A percentile compares a stretch with the other conserved stretches of the same genome.
phyloP scores from a whole-genome alignment of 2,113 vertebrate genomes.

The Ivindomyrus marchei region DNA sequence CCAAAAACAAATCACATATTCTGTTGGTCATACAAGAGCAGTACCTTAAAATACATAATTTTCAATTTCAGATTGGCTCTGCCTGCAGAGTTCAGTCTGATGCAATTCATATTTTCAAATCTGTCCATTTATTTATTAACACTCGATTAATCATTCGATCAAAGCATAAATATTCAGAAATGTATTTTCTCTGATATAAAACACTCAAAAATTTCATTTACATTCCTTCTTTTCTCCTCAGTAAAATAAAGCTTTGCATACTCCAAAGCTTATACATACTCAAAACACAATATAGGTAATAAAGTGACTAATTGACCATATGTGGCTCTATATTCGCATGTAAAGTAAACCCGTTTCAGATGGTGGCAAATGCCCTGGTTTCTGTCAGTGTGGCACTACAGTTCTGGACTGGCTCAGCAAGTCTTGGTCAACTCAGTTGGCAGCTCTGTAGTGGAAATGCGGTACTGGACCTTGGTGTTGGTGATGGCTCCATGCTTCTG shows the following conservation, averaged over 20 bases:
- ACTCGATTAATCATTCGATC: slow-evolving; percentile 65
- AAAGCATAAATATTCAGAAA: slow-evolving; percentile 63
- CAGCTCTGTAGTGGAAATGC: slow-evolving; percentile 71
- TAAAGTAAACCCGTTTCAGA: slow-evolving; percentile 68
- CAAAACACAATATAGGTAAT: slow-evolving; percentile 57
- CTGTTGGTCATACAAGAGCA: slow-evolving; percentile 83
- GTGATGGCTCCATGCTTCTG: slow-evolving; percentile 99
- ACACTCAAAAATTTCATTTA: slow-evolving; percentile 62
- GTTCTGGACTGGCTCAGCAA: slow-evolving; percentile 69
- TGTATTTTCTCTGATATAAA: slow-evolving; percentile 70
- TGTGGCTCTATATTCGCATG: slow-evolving; percentile 64
- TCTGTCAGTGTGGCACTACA: slow-evolving; percentile 67
- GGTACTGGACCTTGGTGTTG: slow-evolving; percentile 98
- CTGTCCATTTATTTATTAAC: slow-evolving; percentile 75
- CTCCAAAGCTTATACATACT: slow-evolving; percentile 63
- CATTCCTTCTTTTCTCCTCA: slow-evolving; percentile 57
- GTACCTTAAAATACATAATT: slow-evolving; percentile 91
- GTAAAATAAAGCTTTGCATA: slow-evolving; percentile 72
- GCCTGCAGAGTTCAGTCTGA: slow-evolving; percentile 93
- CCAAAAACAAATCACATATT: slow-evolving; percentile 76
- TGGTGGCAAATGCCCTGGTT: slow-evolving; percentile 50
- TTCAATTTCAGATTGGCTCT: slow-evolving; percentile 80
- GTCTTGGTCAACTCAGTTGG: slow-evolving; percentile 79
- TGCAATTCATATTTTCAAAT: slow-evolving; percentile 56
- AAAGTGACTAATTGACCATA: slow-evolving; percentile 65